A percentile compares a stretch with the other conserved stretches of the same genome.
These are phyloP conservation scores for Orchesella cincta DNA, from an alignment of 1,140 invertebrate genomes.

Conservation along the genomic window DNA sequence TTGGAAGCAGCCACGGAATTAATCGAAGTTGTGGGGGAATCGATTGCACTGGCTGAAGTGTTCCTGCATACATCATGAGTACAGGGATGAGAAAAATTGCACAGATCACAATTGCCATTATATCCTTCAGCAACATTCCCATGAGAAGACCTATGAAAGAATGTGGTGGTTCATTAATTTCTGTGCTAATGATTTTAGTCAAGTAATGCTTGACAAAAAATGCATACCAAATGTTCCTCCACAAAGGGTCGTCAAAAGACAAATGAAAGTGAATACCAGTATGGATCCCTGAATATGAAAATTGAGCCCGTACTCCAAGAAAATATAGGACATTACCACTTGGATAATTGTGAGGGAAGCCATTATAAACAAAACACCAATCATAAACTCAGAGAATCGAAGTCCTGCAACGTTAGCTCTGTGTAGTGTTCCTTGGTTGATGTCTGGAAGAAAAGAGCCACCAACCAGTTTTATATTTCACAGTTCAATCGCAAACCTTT, in stretches of 20 bases:
- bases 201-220: not conserved
- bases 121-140: not conserved
- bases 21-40: not conserved
- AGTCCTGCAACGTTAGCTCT: not conserved
- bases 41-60: not conserved
- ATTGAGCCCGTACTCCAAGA: not conserved
- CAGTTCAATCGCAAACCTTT: too few relatives aligned
- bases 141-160: not conserved
- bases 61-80: not conserved
- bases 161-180: not conserved
- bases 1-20: not conserved
- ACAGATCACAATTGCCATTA: not conserved
- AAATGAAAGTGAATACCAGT: not conserved
- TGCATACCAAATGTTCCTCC: not conserved
- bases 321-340: not conserved
- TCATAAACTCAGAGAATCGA: not conserved
- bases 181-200: not conserved
- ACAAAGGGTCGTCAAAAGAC: not conserved
- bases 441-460: not conserved
- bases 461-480: too few relatives aligned
- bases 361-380: not conserved
- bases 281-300: not conserved
- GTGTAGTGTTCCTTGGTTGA: not conserved
- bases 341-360: not conserved
- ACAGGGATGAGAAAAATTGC: not conserved